Percentiles rank a stretch among this genome's conserved stretches.
Evolutionary conservation across 2,888 invertebrate species (phyloP).

Genomic region (Cryptophagus acutangulus): DNA sequence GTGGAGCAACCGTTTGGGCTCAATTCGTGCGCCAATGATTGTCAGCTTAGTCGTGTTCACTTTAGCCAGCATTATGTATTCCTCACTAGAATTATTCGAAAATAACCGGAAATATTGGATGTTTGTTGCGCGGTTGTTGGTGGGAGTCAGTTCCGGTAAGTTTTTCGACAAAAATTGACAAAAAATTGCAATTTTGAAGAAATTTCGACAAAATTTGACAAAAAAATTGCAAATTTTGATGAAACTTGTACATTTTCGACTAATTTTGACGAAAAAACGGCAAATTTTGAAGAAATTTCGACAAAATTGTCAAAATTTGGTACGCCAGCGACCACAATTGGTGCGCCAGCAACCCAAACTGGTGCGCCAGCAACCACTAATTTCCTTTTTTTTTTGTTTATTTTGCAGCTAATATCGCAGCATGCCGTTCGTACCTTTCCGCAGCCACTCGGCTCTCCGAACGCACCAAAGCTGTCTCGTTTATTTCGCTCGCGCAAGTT

Average conservation of each 20-base stretch:
- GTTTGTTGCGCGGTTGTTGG: slow-evolving; percentile 70
- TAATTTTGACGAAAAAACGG: neutral
- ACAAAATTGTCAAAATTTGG: too few species aligned
- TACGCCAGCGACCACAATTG: too few species aligned
- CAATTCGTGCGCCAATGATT: slow-evolving; percentile 67
- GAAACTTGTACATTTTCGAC: neutral
- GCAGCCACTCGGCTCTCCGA: slow-evolving; percentile 76
- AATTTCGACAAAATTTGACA: too few species aligned
- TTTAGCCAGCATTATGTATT: slow-evolving; percentile 67
- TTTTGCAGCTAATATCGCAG: slow-evolving; percentile 70
- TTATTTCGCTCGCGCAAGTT: slow-evolving; percentile 79
- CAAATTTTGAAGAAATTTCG: too few species aligned
- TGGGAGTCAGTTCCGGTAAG: slow-evolving; percentile 77
- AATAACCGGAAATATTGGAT: slow-evolving; percentile 66
- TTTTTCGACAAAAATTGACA: too few species aligned
- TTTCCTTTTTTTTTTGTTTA: neutral
- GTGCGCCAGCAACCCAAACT: neutral
- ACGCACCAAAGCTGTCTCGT: slow-evolving; percentile 77
- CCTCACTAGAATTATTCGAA: slow-evolving; percentile 65
- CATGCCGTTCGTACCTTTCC: slow-evolving; percentile 78
- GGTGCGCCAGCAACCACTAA: neutral
- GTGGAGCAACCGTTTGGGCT: slow-evolving; percentile 74
- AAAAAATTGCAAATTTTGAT: slow-evolving; percentile 2
- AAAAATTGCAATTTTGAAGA: neutral
- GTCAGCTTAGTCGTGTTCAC: slow-evolving; percentile 67